These are phyloP conservation scores for Hippoglossus hippoglossus DNA, from an alignment of 2,797 vertebrate genomes.

Conservation along the genomic window DNA sequence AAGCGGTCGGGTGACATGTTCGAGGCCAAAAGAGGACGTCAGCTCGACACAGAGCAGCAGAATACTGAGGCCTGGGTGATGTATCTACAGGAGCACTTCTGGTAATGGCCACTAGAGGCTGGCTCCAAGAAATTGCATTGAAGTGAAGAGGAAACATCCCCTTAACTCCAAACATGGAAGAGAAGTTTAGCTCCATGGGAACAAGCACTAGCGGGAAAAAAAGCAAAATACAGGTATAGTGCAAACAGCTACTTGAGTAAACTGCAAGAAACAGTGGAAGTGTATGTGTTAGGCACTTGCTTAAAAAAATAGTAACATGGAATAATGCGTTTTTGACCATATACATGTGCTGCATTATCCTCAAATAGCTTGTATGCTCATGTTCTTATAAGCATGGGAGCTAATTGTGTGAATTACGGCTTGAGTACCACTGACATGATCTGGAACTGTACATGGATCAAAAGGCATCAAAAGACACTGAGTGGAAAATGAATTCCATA, in stretches of 20 bases:
- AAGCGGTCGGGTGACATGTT: neutral
- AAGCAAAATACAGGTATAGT: neutral
- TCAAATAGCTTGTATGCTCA: neutral
- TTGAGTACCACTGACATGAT: constrained; percentile 11
- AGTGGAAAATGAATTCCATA: constrained; percentile 4
- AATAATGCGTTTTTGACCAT: neutral
- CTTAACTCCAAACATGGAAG: neutral
- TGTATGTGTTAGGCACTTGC: no score
- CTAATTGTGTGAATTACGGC: constrained; percentile 11
- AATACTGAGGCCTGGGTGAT: constrained; percentile 1
- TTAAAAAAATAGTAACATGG: no score
- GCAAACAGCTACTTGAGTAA: neutral
- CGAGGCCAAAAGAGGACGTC: neutral
- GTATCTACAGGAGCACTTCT: constrained; percentile 22
- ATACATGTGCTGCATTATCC: neutral
- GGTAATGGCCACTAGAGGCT: constrained; percentile 67
- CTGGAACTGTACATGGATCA: neutral
- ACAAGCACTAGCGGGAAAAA: neutral
- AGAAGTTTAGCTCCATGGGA: neutral
- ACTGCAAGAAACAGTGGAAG: no score
- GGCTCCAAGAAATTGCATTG: constrained; percentile 1
- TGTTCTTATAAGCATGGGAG: constrained; percentile 13
- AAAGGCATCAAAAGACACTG: neutral
- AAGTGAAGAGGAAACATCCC: neutral
- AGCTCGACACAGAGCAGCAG: neutral